phyloP scores from a whole-genome alignment of 2,888 invertebrate genomes.

The Cancer borealis region DNA sequence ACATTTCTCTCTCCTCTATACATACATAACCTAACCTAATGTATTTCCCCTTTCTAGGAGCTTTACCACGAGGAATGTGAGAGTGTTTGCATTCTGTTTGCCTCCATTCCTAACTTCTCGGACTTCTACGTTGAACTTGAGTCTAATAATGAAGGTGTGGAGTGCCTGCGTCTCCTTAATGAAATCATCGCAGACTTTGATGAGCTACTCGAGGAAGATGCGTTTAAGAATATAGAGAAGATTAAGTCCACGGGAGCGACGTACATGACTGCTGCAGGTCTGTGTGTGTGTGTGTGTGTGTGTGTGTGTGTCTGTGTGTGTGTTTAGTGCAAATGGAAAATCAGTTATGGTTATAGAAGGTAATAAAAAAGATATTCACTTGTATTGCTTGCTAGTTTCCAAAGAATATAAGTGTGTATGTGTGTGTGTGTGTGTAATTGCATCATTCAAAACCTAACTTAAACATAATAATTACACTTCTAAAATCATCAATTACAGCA shows the following conservation, averaged over 20 bases:
- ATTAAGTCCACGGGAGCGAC: conserved; percentile 97
- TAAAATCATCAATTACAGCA: no score
- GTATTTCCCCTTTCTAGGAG: conserved; percentile 84
- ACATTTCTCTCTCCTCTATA: no score
- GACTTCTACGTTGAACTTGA: conserved; percentile 99
- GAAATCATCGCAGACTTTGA: conserved; percentile 99
- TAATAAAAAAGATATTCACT: no score
- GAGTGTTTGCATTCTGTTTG: conserved; percentile 97
- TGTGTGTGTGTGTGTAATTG: neutral
- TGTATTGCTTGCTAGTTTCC: no score
- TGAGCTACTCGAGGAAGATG: conserved; percentile 91
- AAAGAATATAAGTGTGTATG: no score
- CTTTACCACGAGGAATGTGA: conserved; percentile 97
- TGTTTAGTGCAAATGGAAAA: no score
- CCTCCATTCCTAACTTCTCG: conserved; percentile 97
- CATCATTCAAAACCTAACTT: neutral
- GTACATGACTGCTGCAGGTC: conserved; percentile 96
- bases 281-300: no score
- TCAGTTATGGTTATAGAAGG: no score
- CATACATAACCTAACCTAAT: no score
- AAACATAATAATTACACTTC: no score
- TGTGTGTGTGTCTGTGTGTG: no score
- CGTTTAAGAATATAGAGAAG: conserved; percentile 93
- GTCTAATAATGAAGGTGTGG: conserved; percentile 98
- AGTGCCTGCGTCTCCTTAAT: conserved; percentile 95